Base-by-base conservation (phyloP, 2,113 vertebrate genomes). In the Lophius piscatorius region DNA sequence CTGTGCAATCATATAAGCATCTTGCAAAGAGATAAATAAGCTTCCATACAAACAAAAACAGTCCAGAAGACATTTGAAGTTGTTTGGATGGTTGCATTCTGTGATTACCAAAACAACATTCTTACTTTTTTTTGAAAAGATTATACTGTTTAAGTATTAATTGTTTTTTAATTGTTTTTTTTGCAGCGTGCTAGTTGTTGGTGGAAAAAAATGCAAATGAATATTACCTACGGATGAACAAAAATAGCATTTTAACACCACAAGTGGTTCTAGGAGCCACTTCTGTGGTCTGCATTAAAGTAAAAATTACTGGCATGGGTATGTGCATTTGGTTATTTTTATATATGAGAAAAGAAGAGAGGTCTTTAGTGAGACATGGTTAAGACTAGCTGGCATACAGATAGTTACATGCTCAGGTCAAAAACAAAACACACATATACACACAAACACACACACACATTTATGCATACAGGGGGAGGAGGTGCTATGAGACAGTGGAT, bases 401-500 rank as follows among this genome's bases (percentile, higher is more conserved):
- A 46, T 41, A 23, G 8, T 41, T 21, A 13, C 28, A 22, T 12
- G 10, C 24, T 18, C 16, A 38, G 18, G 18, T 18, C 8, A 46
- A 39, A 57, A 60, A 20, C 6, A 17, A 22, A 7, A 12, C 26
- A 4, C 26, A 28, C 5, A 11, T 3, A 24, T 4, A 36, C 3
- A 24, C 39, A 51, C 21, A 35, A 28, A 28, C 46, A 22, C 42
- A 34, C 34, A 16, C 17, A 28, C 10, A 49, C 24, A 28, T 23
- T 47, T 45, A 23, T 59, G 45, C 6, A 62, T 50, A 73, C 38
- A 45, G 50, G 4, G 17, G 74, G 39, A 66, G 59, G 59, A 47
- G 54, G 76, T 45, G 48, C 66, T 26, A 28, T 8, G n/a, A 55
- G 31, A 52, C 49, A 55, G 18, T 9, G 36, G 21, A 49, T 90